phyloP scores from a whole-genome alignment of 2,797 vertebrate genomes.

The Pitangus sulphuratus region DNA sequence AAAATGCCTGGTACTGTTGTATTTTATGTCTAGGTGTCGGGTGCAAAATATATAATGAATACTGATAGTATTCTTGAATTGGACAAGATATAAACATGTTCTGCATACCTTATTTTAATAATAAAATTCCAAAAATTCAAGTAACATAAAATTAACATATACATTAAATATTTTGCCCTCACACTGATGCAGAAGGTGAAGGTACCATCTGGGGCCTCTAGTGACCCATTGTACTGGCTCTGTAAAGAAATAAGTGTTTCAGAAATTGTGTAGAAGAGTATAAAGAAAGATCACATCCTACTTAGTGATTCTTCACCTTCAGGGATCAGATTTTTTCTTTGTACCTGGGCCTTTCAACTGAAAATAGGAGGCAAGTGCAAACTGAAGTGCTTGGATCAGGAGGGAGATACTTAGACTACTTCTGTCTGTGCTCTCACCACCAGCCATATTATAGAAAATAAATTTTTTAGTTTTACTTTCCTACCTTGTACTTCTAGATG shows the following conservation, averaged over 20 bases:
- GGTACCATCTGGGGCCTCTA: background rate
- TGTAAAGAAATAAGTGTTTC: background rate
- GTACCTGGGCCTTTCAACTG: background rate
- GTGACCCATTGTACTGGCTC: background rate
- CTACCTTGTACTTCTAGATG: background rate
- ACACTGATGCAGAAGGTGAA: background rate
- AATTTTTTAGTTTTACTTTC: background rate
- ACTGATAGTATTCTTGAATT: background rate
- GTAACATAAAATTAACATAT: background rate
- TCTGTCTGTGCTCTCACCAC: fast-evolving
- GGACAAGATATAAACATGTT: background rate
- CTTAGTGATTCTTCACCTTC: background rate
- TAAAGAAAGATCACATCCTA: background rate
- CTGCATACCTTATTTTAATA: background rate
- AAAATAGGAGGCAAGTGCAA: background rate
- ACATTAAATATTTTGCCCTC: background rate
- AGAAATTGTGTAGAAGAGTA: background rate
- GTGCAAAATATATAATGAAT: background rate
- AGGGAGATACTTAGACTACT: background rate
- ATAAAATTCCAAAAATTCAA: background rate
- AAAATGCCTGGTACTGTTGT: background rate
- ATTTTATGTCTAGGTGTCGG: background rate
- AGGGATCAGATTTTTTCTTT: background rate
- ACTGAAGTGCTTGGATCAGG: background rate
- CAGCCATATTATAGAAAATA: background rate